phyloP scores from a whole-genome alignment of 37 sponge, comb jelly and placozoan species.

The Oscarella lobularis region DNA sequence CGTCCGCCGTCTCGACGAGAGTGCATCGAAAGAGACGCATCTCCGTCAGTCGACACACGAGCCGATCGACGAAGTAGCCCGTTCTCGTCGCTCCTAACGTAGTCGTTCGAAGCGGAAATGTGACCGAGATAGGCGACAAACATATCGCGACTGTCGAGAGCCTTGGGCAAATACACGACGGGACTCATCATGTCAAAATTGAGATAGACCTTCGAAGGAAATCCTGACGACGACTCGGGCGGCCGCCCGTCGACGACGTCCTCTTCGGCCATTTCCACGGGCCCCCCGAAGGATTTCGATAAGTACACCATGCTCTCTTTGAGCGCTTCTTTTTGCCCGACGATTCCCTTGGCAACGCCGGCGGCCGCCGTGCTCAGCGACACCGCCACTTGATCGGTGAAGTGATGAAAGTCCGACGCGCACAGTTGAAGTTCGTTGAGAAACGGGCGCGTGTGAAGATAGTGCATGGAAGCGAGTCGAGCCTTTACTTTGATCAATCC shows the following conservation, averaged over 20 bases:
- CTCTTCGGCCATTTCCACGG: too few species aligned
- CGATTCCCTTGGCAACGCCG: constrained; percentile 71
- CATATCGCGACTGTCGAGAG: constrained; percentile 21
- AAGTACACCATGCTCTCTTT: constrained; percentile 21
- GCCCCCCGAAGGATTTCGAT: constrained; percentile 19
- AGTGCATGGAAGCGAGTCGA: constrained; percentile 59
- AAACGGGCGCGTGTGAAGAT: constrained; percentile 66
- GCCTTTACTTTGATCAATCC: constrained; percentile 7
- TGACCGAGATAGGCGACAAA: constrained; percentile 66
- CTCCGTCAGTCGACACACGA: not conserved
- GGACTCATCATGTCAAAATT: constrained; percentile 42
- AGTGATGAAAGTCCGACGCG: constrained; percentile 45
- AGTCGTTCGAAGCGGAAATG: constrained; percentile 46
- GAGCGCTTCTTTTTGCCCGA: constrained; percentile 33
- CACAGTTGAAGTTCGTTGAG: constrained; percentile 57
- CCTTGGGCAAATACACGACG: constrained; percentile 47
- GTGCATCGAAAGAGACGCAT: not conserved
- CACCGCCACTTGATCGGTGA: constrained; percentile 10
- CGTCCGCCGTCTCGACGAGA: not conserved
- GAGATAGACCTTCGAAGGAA: constrained; percentile 3
- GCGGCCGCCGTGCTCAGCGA: constrained; percentile 59
- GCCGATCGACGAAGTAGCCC: not conserved
- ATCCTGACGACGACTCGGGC: not conserved
- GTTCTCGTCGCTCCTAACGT: not conserved
- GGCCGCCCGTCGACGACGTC: not conserved